phyloP scores from a whole-genome alignment of 2,113 vertebrate genomes.

The Desmodus rotundus region DNA sequence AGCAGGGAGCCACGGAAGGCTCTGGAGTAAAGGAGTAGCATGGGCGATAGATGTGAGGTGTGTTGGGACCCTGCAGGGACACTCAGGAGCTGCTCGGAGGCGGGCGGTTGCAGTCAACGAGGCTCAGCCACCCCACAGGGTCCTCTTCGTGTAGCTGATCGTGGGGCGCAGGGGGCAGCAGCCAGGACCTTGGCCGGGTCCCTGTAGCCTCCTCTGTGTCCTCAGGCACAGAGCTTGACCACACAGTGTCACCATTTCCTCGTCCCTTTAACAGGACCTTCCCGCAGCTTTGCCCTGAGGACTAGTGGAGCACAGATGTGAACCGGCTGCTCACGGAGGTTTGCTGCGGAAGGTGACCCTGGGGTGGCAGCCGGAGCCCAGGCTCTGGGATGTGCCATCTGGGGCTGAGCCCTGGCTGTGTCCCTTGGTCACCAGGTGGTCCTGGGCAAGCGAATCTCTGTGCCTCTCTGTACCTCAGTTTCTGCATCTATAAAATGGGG shows the following conservation, averaged over 20 bases:
- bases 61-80: background rate
- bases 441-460: background rate
- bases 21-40: background rate
- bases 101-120: background rate
- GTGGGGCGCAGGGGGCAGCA: background rate
- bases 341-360: accelerated
- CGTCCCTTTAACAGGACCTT: background rate
- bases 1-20: background rate
- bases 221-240: accelerated
- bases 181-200: background rate
- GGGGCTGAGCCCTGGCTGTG: background rate
- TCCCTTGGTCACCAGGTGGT: background rate
- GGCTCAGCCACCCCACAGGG: background rate
- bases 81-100: background rate
- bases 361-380: background rate
- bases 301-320: accelerated
- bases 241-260: background rate
- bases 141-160: no score
- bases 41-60: accelerated
- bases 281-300: accelerated
- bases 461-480: background rate
- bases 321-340: background rate
- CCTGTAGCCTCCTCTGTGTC: background rate
- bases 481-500: background rate
- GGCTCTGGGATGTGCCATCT: accelerated